Evolutionary conservation across 2,888 invertebrate species (phyloP).

Genomic region (Steinernema scapterisci): DNA sequence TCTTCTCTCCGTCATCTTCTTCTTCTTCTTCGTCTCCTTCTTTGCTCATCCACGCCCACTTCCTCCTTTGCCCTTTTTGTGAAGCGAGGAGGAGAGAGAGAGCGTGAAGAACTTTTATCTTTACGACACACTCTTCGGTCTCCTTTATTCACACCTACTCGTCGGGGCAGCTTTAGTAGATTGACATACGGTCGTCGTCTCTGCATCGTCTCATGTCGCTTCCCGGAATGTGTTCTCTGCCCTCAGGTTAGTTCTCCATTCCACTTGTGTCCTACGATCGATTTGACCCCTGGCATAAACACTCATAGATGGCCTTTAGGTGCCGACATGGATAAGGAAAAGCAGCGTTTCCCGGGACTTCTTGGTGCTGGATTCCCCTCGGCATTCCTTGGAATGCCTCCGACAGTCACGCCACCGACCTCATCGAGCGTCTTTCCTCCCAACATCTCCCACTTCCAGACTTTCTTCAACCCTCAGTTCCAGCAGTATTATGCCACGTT

Average conservation of each 20-base stretch:
- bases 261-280: background rate
- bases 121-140: background rate
- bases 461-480: conserved; percentile 20
- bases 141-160: background rate
- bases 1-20: background rate
- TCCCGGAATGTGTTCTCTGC: conserved; percentile 7
- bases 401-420: conserved; percentile 2
- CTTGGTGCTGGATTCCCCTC: background rate
- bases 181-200: background rate
- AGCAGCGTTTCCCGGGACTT: background rate
- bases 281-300: background rate
- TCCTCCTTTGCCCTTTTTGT: background rate
- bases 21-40: background rate
- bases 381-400: conserved; percentile 19
- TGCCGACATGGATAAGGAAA: conserved; percentile 20
- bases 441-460: conserved; percentile 7
- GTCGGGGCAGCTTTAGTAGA: background rate
- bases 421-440: conserved; percentile 8
- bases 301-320: too few species aligned
- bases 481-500: conserved; percentile 20
- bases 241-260: background rate
- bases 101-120: background rate
- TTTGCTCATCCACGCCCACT: conserved; percentile 9
- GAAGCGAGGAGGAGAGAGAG: background rate
- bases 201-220: background rate